Percentiles rank a stretch among this genome's conserved stretches.
These are phyloP conservation scores for Scolanthus callimorphus DNA, from an alignment of 92 coral and sea anemone genomes.

Conservation along the genomic window DNA sequence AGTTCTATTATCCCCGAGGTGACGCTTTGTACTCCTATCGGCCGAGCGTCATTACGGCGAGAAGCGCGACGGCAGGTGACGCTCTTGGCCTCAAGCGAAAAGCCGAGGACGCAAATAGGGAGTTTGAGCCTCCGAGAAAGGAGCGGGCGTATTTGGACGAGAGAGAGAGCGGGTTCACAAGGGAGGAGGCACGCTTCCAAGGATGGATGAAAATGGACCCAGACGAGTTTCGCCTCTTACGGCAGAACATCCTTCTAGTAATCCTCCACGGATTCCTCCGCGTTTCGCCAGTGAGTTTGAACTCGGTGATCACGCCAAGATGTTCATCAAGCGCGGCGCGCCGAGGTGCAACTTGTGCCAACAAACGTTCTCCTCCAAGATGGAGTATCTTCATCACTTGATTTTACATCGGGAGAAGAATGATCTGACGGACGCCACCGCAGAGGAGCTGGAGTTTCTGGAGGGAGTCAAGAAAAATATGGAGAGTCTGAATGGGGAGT, in stretches of 20 bases:
- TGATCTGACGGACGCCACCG: slow-evolving; percentile 10
- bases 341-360: slow-evolving; percentile 83
- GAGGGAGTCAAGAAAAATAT: slow-evolving; percentile 8
- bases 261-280: slow-evolving; percentile 1
- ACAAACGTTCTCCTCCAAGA: slow-evolving; percentile 72
- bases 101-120: slow-evolving; percentile 35
- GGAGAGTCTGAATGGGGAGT: neutral
- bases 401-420: slow-evolving; percentile 80
- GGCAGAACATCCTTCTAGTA: neutral
- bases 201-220: neutral
- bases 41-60: slow-evolving; percentile 31
- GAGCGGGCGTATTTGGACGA: neutral
- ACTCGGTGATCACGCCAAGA: slow-evolving; percentile 27
- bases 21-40: slow-evolving; percentile 3
- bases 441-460: slow-evolving; percentile 30
- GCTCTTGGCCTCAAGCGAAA: slow-evolving; percentile 5
- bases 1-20: neutral
- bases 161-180: slow-evolving; percentile 1
- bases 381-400: slow-evolving; percentile 85
- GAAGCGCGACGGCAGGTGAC: slow-evolving; percentile 5
- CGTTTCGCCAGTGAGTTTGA: slow-evolving; percentile 3
- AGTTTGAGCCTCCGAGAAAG: slow-evolving; percentile 13
- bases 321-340: slow-evolving; percentile 49
- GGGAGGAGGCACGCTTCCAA: neutral
- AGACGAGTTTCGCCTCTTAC: neutral